These are phyloP conservation scores for Dendrolimus kikuchii DNA, from an alignment of 1,140 invertebrate genomes.

Conservation along the genomic window DNA sequence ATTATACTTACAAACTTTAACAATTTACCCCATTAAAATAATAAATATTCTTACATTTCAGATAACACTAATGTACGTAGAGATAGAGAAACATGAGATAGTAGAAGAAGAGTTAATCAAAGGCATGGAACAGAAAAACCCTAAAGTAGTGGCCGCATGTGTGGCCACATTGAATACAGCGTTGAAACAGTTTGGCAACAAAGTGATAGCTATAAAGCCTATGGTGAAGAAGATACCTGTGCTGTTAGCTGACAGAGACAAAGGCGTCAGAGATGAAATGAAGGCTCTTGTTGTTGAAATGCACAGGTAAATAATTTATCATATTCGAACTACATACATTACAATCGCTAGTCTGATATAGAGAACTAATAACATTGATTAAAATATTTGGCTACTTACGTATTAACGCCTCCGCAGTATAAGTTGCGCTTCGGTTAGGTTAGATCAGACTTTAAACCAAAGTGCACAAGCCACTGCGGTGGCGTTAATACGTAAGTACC, in stretches of 20 bases:
- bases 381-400: no score
- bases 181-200: constrained; percentile 92
- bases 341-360: no score
- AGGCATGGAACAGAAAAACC: constrained; percentile 96
- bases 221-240: constrained; percentile 89
- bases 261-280: constrained; percentile 92
- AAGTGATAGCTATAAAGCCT: constrained; percentile 91
- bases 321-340: no score
- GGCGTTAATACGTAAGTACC: no score
- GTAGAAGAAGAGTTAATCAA: constrained; percentile 94
- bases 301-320: constrained; percentile 75
- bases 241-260: constrained; percentile 93
- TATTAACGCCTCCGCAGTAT: no score
- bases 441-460: no score
- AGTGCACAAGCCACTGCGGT: no score
- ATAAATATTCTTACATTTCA: constrained; percentile 14
- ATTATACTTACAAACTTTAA: constrained; percentile 1
- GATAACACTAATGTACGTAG: constrained; percentile 93
- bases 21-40: not conserved
- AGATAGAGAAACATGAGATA: constrained; percentile 95
- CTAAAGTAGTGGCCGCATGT: constrained; percentile 93
- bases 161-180: constrained; percentile 83
- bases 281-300: constrained; percentile 93
- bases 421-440: no score
- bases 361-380: no score